phyloP scores from a whole-genome alignment of 2,113 vertebrate species.

The Aegotheles bennettii region DNA sequence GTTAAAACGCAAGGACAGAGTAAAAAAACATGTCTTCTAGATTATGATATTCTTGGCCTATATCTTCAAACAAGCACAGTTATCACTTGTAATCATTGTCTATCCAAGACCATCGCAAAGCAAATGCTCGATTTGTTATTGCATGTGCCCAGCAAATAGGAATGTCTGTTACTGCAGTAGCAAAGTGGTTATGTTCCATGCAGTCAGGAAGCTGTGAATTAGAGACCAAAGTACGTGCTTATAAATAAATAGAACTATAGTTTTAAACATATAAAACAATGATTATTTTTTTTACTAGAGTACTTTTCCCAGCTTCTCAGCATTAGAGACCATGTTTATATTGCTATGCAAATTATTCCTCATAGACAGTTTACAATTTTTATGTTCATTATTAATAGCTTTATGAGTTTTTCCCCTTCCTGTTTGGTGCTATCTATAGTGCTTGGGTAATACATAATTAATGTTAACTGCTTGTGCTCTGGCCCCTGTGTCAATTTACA shows the following conservation, averaged over 20 bases:
- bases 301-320: slow-evolving; percentile 51
- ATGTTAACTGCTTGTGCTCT: slow-evolving; percentile 69
- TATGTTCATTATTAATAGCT: slow-evolving; percentile 79
- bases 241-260: slow-evolving; percentile 67
- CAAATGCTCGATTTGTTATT: background rate
- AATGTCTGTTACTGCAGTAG: background rate
- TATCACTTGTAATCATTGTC: background rate
- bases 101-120: background rate
- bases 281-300: slow-evolving; percentile 29
- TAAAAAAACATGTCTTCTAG: background rate
- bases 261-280: slow-evolving; percentile 69
- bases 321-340: slow-evolving; percentile 69
- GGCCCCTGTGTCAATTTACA: slow-evolving; percentile 53
- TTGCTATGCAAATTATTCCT: slow-evolving; percentile 80
- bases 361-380: slow-evolving; percentile 77
- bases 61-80: background rate
- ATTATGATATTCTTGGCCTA: background rate
- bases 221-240: slow-evolving; percentile 40
- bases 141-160: background rate
- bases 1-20: background rate
- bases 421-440: slow-evolving; percentile 73
- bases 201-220: slow-evolving; percentile 7
- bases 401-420: slow-evolving; percentile 67
- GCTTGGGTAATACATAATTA: slow-evolving; percentile 77
- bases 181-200: background rate